Evolutionary conservation across 2,113 vertebrate species (phyloP).

Genomic region (Phrynosoma platyrhinos): DNA sequence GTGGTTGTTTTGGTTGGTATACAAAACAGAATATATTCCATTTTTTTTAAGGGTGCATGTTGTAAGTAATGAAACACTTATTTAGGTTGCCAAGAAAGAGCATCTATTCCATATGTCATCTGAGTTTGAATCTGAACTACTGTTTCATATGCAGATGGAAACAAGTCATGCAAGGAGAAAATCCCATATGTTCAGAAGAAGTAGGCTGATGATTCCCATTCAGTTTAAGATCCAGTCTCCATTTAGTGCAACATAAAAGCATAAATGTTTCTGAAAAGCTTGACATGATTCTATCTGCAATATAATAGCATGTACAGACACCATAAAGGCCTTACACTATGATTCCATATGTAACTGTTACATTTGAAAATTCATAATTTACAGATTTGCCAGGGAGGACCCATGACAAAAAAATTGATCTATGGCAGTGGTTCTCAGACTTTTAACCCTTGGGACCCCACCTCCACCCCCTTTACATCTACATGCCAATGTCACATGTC

Average conservation of each 20-base stretch:
- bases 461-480: too few relatives aligned
- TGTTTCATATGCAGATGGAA: slow-evolving; percentile 15
- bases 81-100: slow-evolving; percentile 6
- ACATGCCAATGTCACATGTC: too few relatives aligned
- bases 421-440: too few relatives aligned
- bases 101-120: neutral
- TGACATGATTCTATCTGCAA: neutral
- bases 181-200: slow-evolving; percentile 6
- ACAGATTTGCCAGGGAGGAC: neutral
- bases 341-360: neutral
- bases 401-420: neutral
- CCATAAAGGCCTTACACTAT: too few relatives aligned
- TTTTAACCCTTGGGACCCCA: too few relatives aligned
- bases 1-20: too few relatives aligned
- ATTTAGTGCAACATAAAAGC: neutral
- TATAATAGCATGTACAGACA: too few relatives aligned
- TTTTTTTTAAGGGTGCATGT: too few relatives aligned
- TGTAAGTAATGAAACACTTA: neutral
- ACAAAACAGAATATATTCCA: neutral
- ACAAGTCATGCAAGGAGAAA: slow-evolving; percentile 9
- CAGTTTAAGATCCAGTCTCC: neutral
- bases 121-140: neutral
- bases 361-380: neutral
- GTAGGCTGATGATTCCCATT: neutral
- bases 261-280: neutral